Evolutionary conservation across 2,888 invertebrate species (phyloP).

Genomic region (Seira sanloemensis): DNA sequence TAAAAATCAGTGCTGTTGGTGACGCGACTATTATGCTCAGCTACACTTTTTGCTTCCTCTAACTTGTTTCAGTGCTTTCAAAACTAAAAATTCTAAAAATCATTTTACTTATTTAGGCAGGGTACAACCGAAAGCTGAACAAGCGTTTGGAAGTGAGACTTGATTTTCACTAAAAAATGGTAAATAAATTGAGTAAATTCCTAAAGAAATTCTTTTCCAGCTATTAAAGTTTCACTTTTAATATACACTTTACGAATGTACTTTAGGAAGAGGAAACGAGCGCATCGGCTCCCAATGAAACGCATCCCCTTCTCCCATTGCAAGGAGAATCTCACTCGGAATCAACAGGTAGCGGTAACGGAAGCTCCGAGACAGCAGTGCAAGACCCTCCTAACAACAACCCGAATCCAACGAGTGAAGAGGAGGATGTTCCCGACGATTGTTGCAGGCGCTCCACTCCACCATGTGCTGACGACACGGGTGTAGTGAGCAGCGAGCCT

Average conservation of each 20-base stretch:
- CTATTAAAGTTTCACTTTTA: too few species aligned
- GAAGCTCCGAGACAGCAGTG: constrained; percentile 32
- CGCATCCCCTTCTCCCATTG: constrained; percentile 38
- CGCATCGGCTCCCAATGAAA: constrained; percentile 39
- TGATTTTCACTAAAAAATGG: not conserved
- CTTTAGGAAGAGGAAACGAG: constrained; percentile 37
- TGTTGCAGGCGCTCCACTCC: constrained; percentile 39
- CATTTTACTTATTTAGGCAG: not conserved
- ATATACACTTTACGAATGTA: too few species aligned
- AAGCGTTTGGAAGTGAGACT: not conserved
- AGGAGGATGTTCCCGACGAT: constrained; percentile 43
- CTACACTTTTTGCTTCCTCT: too few species aligned
- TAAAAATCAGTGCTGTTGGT: not conserved
- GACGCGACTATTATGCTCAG: too few species aligned
- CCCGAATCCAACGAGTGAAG: not conserved
- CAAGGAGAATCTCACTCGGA: constrained; percentile 27
- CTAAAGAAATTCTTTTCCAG: too few species aligned
- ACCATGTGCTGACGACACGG: constrained; percentile 28
- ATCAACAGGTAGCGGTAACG: constrained; percentile 17
- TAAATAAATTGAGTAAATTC: not conserved
- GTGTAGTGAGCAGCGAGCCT: constrained; percentile 29
- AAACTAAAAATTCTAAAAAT: too few species aligned
- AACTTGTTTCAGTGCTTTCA: too few species aligned
- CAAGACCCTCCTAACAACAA: constrained; percentile 14
- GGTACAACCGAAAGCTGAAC: not conserved